Conservation (phyloP, 2,113 vertebrate species). For the Pterophyllum scalare region DNA sequence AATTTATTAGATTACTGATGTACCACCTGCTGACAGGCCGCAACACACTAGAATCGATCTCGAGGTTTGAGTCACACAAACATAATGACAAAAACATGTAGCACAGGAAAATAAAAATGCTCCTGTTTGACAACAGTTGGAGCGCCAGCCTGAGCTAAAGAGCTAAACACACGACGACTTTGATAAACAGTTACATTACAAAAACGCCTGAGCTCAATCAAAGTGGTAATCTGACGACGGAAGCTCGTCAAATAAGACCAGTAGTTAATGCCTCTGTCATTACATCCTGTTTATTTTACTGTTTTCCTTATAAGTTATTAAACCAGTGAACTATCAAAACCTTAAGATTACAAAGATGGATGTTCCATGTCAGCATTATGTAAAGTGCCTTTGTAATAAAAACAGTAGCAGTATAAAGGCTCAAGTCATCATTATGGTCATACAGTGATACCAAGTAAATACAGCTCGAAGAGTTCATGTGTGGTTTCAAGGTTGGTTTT, state of each 20-base stretch:
- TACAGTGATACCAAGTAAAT: not conserved
- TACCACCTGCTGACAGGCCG: not conserved
- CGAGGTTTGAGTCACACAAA: not conserved
- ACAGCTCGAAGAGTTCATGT: not conserved
- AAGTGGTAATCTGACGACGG: not conserved
- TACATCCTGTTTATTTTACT: not conserved
- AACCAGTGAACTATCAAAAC: not conserved
- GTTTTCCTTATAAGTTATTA: not conserved
- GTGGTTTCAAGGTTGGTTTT: not conserved
- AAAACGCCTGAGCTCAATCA: too few relatives aligned
- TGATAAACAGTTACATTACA: too few relatives aligned
- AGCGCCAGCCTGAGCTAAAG: not conserved
- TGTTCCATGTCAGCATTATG: not conserved
- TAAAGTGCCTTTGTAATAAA: not conserved
- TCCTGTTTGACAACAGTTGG: not conserved
- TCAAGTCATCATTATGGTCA: not conserved
- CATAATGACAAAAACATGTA: not conserved
- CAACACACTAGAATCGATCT: not conserved
- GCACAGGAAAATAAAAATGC: not conserved
- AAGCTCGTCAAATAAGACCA: not conserved
- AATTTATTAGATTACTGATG: not conserved
- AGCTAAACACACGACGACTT: too few relatives aligned
- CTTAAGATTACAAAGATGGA: not conserved
- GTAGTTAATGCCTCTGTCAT: not conserved
- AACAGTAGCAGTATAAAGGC: not conserved